Evolutionary conservation across 2,888 invertebrate species (phyloP), one percentile per base, ranked within the genome.

Genomic region (Spilosoma lubricipeda): DNA sequence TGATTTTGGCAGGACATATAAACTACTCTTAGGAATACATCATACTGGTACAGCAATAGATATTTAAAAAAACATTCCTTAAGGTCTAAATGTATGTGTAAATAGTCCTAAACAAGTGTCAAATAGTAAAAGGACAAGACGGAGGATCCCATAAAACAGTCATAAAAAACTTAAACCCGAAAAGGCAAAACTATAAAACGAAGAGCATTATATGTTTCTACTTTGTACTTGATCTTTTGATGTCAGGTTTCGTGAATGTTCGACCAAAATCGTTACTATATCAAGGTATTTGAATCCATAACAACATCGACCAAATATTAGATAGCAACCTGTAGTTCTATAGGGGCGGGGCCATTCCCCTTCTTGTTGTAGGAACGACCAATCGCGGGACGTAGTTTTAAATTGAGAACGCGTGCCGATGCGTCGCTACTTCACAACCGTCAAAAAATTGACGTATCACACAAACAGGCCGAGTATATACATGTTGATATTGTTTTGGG

Each of bases 331-430:
- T 86, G 86, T 88, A 87, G 83, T 82, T 81, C 82, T 80, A 77
- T 81, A 74, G 74, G 85, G 93, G 91, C 86, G 91, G 82, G 80
- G 86, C 81, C 71, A 74, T 82, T 82, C 81, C 76, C 80, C 84
- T 79, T 73, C 67, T 56, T 74, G 81, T 82, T 82, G 74, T 71
- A n/a, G 64, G 30, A 72, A 68, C 75, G 74, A 80, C 94, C 93
- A 94, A 94, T 94, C 85, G 84, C 78, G 63, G 63, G 52, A 45
- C 63, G 20, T 75, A 74, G 77, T 85, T 89, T 90, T 86, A 88
- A 92, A 94, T 91, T 90, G 86, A 82, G 90, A 91, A 92, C 89
- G 93, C 92, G 92, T 94, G 93, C 88, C 87, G 90, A 90, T 91
- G 91, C 90, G 92, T 90, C 89, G 88, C 88, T 88, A 88, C 85